Percentiles rank a stretch among this genome's conserved stretches.
phyloP scores from a whole-genome alignment of 2,113 vertebrate species.

The Argyrosomus japonicus region DNA sequence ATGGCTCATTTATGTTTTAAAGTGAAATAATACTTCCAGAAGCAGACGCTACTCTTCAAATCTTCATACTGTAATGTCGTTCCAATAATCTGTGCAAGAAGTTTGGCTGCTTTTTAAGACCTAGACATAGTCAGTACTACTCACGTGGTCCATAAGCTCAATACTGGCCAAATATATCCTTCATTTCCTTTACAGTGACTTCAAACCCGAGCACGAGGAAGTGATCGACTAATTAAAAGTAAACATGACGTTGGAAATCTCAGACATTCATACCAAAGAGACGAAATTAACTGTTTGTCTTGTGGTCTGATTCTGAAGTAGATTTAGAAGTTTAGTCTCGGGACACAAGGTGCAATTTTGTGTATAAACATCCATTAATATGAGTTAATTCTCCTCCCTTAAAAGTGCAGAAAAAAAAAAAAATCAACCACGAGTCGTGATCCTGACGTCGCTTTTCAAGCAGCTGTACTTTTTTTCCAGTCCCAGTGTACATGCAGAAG shows the following conservation, averaged over 20 bases:
- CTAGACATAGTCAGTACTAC: constrained; percentile 17
- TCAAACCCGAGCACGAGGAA: constrained; percentile 2
- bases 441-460: not conserved
- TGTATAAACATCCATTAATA: not conserved
- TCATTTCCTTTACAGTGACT: constrained; percentile 23
- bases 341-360: not conserved
- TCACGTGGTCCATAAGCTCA: not conserved
- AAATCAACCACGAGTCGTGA: not conserved
- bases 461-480: not conserved
- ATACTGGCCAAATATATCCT: constrained; percentile 8
- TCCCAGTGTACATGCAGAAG: constrained; percentile 5
- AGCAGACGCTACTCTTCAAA: not conserved
- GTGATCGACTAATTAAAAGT: constrained; percentile 12
- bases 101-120: not conserved
- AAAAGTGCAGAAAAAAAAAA: not conserved
- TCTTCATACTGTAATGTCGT: not conserved
- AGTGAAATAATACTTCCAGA: not conserved
- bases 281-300: too few relatives aligned
- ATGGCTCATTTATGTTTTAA: constrained; percentile 9
- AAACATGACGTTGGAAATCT: constrained; percentile 10
- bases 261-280: not conserved
- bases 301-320: not conserved
- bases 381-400: not conserved
- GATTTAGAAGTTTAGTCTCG: not conserved
- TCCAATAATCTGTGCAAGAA: not conserved